phyloP scores from a whole-genome alignment of 2,113 vertebrate genomes.

The Eolophus roseicapilla region DNA sequence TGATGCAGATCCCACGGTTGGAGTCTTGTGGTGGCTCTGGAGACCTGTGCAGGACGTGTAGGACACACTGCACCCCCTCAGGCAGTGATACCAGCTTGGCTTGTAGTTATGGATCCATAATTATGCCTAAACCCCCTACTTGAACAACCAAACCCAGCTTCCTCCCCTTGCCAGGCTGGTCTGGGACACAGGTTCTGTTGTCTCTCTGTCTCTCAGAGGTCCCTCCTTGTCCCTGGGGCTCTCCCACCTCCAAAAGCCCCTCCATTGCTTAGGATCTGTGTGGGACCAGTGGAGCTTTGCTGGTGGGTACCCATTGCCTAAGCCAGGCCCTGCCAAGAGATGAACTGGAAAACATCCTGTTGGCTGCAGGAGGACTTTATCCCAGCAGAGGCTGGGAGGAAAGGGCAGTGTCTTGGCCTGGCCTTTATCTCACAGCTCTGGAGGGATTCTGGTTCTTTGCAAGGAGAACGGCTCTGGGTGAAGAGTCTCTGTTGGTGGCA shows the following conservation, averaged over 20 bases:
- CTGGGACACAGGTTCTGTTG: not conserved
- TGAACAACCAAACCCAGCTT: not conserved
- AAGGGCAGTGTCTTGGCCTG: not conserved
- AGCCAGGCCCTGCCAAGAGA: not conserved
- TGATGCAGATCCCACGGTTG: not conserved
- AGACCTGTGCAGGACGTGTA: not conserved
- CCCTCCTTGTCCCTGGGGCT: not conserved
- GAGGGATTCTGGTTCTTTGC: not conserved
- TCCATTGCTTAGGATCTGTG: accelerated
- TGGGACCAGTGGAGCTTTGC: not conserved
- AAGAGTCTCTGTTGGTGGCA: not conserved
- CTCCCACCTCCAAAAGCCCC: not conserved
- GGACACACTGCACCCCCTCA: not conserved
- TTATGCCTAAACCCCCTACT: not conserved
- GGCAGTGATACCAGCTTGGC: not conserved
- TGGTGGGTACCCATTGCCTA: not conserved
- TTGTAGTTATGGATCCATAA: not conserved
- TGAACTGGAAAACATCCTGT: not conserved
- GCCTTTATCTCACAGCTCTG: not conserved
- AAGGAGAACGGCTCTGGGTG: not conserved
- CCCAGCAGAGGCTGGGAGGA: not conserved
- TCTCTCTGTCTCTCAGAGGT: not conserved
- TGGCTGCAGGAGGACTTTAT: not conserved
- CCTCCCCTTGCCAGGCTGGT: not conserved
- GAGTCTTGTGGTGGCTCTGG: not conserved